Evolutionary conservation across 2,797 vertebrate species (phyloP), one percentile per base, ranked within the genome.

Genomic region (Anableps anableps): DNA sequence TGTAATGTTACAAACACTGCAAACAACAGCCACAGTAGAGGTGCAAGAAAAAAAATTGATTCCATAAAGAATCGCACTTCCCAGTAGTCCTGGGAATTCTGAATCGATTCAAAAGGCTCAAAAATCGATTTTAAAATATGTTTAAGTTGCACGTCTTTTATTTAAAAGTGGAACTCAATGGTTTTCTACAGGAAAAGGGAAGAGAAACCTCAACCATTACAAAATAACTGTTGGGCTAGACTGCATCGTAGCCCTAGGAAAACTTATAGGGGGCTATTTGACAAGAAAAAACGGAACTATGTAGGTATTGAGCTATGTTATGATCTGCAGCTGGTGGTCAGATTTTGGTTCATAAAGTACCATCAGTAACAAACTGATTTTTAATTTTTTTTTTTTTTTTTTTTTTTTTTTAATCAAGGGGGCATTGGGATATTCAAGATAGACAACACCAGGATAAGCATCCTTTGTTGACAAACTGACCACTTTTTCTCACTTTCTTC

Each of bases 1-100:
- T 41, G 53, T 26, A 48, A 53, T 62, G 31, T n/a, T 36, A 80
- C 19, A 72, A 62, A 7, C 76, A 13, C n/a, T 77, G 34, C 41
- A 74, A 29, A 74, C 43, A 31, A 9, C 38, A 75, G 4, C 0
- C 36, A 68, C 21, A 9, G 29, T n/a, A n/a, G n/a, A n/a, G n/a
- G n/a, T n/a, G n/a, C n/a, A n/a, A n/a, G n/a, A n/a, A n/a, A n/a
- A n/a, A n/a, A n/a, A n/a, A n/a, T n/a, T n/a, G n/a, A n/a, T n/a
- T n/a, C n/a, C n/a, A n/a, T n/a, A n/a, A n/a, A n/a, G n/a, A n/a
- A n/a, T n/a, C n/a, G n/a, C n/a, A n/a, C n/a, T n/a, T n/a, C n/a
- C n/a, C n/a, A n/a, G n/a, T n/a, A n/a, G n/a, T n/a, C n/a, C n/a
- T n/a, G n/a, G n/a, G n/a, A n/a, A n/a, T n/a, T n/a, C n/a, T n/a